Conservation (phyloP, 64 coral and sea anemone genomes). For the Pocillopora verrucosa region DNA sequence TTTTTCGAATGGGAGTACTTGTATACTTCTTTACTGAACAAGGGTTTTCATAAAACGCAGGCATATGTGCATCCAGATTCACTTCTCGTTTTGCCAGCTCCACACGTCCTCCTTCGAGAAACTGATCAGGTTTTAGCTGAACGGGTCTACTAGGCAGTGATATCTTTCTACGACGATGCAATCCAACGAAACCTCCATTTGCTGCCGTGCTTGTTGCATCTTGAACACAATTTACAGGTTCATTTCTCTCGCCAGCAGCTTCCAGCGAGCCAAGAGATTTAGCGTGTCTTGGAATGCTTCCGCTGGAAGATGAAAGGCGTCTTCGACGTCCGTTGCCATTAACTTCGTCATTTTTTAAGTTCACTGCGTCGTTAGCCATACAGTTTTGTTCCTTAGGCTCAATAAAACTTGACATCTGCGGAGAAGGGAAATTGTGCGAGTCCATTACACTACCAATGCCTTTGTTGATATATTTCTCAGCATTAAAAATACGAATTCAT, state of each 20-base stretch:
- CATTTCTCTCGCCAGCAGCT: neutral
- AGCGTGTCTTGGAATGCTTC: neutral
- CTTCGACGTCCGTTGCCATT: neutral
- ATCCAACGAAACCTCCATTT: neutral
- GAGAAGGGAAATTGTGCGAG: neutral
- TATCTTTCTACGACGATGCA: constrained; percentile 4
- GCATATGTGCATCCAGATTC: constrained; percentile 7
- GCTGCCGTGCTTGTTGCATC: neutral
- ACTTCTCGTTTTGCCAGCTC: constrained; percentile 22
- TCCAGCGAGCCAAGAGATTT: neutral
- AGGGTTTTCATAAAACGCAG: constrained; percentile 4
- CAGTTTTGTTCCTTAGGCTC: neutral
- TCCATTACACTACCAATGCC: neutral
- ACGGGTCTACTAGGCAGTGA: neutral
- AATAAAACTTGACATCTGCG: neutral
- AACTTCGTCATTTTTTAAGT: neutral
- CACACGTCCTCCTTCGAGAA: constrained; percentile 9
- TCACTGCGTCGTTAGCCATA: too few relatives aligned
- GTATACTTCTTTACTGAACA: neutral
- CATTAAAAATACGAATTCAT: constrained; percentile 1
- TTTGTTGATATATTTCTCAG: neutral
- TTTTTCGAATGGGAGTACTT: neutral
- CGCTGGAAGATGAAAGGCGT: neutral
- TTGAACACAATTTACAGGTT: neutral
- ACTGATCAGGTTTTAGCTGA: neutral